Evolutionary conservation across 2,113 vertebrate genomes (phyloP), one percentile per base, ranked within the genome.

Genomic region (Gallinago media): DNA sequence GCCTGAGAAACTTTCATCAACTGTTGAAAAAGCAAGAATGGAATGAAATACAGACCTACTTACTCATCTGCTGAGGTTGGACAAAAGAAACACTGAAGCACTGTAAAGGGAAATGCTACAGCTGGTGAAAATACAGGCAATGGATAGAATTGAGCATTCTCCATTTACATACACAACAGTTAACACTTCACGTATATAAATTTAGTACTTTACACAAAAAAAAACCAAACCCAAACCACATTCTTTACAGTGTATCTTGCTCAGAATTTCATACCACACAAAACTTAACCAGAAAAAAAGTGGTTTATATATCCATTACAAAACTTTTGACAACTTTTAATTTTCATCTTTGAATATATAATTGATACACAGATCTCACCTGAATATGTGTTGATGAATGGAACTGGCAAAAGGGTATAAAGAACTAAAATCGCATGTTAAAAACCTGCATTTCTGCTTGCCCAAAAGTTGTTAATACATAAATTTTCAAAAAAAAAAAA

Each of bases 321-420:
- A 26, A 32, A 34, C 7, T 68, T 68, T 59, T 3, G 0, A 36
- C 49, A 52, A 82, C 15, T 55, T 78, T 10, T 8, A 66, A 42
- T 36, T 54, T 8, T 5, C 70, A 22, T 11, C 19, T 27, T 61
- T 46, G 42, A 75, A 18, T 12, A 21, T 1, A 8, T 3, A 19
- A 61, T 4, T 21, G 32, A 47, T 54, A 14, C 1, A 46, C 23
- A 62, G 55, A 58, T 25, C 26, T 17, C 38, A 65, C 29, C 50
- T n/a, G 20, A 84, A 46, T 4, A 15, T 0, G 1, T 0, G 5
- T 7, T 14, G 49, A 22, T 11, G 58, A 65, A 61, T 6, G 16
- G 49, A 81, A 62, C 21, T 27, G 25, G n/a, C 19, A 25, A 7
- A 21, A 50, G 8, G 22, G 9, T 11, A 47, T 3, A 61, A 34